phyloP scores from a whole-genome alignment of 2,888 invertebrate genomes.

The Cantharis lateralis region DNA sequence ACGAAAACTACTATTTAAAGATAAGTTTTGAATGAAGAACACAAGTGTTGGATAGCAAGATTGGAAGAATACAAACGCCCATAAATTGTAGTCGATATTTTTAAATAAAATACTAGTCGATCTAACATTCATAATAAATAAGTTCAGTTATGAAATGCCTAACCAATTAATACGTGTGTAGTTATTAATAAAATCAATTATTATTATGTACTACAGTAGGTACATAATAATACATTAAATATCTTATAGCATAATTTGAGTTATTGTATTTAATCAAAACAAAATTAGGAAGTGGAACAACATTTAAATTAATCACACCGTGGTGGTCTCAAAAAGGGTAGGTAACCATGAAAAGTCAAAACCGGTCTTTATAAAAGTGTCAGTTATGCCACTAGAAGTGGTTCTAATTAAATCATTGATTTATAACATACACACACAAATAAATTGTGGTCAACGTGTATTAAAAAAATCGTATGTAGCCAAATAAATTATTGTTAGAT shows the following conservation, averaged over 20 bases:
- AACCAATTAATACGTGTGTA: too few relatives aligned
- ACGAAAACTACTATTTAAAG: too few relatives aligned
- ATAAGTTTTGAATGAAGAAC: too few relatives aligned
- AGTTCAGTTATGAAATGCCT: too few relatives aligned
- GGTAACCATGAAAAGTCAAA: constrained; percentile 9
- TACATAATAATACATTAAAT: too few relatives aligned
- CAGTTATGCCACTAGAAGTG: constrained; percentile 14
- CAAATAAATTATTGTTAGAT: not conserved
- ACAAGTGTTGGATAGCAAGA: too few relatives aligned
- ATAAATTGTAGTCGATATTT: too few relatives aligned
- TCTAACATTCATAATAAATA: too few relatives aligned
- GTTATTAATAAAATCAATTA: not conserved
- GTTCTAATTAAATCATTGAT: not conserved
- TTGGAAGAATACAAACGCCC: too few relatives aligned
- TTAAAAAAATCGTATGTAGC: not conserved
- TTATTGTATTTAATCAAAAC: not conserved
- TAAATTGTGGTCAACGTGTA: not conserved
- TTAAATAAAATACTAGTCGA: too few relatives aligned
- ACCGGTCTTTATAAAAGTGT: constrained; percentile 26
- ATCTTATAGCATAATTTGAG: not conserved
- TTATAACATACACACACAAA: not conserved
- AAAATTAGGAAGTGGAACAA: not conserved
- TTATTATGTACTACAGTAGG: too few relatives aligned
- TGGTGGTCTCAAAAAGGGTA: not conserved
- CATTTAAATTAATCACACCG: not conserved